Percentiles rank a stretch among this genome's conserved stretches.
phyloP scores from a whole-genome alignment of 2,113 vertebrate genomes.

The Myrmecobius fasciatus region DNA sequence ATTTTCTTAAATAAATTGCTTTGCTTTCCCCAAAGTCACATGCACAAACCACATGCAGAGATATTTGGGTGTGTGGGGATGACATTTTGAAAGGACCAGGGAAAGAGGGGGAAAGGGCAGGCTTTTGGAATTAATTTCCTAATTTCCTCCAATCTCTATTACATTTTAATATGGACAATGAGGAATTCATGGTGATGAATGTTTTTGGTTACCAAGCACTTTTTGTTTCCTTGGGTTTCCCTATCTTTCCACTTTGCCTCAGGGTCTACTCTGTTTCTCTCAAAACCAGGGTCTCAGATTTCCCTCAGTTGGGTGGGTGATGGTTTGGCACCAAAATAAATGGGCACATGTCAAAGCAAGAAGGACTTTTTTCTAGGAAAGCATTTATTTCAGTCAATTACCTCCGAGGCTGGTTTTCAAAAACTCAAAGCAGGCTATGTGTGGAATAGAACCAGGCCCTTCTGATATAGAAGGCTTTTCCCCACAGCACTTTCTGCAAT shows the following conservation, averaged over 20 bases:
- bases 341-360: not conserved
- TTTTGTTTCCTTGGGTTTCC: slow-evolving; percentile 1
- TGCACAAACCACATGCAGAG: not conserved
- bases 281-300: not conserved
- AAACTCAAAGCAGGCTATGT: not conserved
- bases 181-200: not conserved
- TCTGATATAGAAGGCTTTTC: not conserved
- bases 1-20: slow-evolving; percentile 16
- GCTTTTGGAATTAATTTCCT: slow-evolving; percentile 1
- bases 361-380: not conserved
- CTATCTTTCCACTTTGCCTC: not conserved
- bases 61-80: not conserved
- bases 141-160: slow-evolving; percentile 1
- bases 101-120: not conserved
- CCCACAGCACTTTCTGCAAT: not conserved
- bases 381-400: slow-evolving; percentile 33
- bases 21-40: not conserved
- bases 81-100: not conserved
- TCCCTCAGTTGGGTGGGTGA: not conserved
- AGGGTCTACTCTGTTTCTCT: slow-evolving; percentile 1
- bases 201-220: not conserved
- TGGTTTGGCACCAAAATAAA: slow-evolving; percentile 24
- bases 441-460: slow-evolving; percentile 5
- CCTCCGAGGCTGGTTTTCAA: slow-evolving; percentile 8
- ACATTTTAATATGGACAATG: not conserved